A percentile compares a stretch with the other conserved stretches of the same genome.
phyloP scores from a whole-genome alignment of 2,888 invertebrate species.

The Stictocephala bisonia region DNA sequence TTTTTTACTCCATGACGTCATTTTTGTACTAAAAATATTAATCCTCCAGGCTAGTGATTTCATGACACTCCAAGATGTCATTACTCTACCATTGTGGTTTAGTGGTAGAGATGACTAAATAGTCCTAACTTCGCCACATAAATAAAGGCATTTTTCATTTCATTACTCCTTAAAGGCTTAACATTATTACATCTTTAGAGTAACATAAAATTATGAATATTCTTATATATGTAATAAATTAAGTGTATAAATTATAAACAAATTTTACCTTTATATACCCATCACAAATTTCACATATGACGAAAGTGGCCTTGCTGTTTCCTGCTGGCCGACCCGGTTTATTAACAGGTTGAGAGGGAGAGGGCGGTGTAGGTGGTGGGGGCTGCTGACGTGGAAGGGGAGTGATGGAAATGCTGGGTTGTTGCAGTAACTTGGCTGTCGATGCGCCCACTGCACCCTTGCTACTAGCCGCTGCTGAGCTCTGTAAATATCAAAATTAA shows the following conservation, averaged over 20 bases:
- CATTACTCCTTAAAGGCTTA: not conserved
- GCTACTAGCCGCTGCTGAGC: slow-evolving; percentile 12
- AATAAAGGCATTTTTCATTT: no score
- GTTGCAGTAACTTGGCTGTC: slow-evolving; percentile 70
- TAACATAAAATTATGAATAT: not conserved
- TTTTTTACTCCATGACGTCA: no score
- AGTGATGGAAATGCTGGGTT: slow-evolving; percentile 92
- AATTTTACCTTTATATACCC: slow-evolving; percentile 92
- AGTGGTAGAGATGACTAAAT: no score
- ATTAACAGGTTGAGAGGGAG: slow-evolving; percentile 49
- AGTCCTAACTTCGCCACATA: no score
- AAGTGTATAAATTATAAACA: no score
- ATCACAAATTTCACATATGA: slow-evolving; percentile 97
- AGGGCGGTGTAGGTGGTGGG: slow-evolving; percentile 30
- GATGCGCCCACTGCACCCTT: slow-evolving; percentile 58
- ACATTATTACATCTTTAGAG: not conserved
- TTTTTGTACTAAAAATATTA: no score
- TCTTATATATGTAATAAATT: not conserved
- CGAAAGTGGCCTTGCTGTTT: slow-evolving; percentile 82
- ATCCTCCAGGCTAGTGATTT: no score
- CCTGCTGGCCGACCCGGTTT: slow-evolving; percentile 61
- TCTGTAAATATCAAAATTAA: not conserved
- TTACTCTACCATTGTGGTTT: no score
- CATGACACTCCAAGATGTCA: no score
- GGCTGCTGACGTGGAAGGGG: slow-evolving; percentile 78